Percentiles rank a stretch among this genome's conserved stretches.
Conservation (phyloP, 2,888 invertebrate species). For the Labia minor region DNA sequence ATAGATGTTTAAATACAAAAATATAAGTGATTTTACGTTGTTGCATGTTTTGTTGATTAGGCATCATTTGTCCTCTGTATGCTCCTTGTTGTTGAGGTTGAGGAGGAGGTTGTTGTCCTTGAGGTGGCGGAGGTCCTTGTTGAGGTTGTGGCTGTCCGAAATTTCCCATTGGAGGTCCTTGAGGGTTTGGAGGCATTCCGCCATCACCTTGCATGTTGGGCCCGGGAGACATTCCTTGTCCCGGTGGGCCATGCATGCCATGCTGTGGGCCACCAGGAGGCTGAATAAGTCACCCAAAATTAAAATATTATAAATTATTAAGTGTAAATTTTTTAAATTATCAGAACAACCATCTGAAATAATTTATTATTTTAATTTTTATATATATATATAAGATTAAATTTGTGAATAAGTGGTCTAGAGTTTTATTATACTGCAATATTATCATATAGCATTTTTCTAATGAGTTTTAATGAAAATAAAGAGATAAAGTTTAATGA, state of each 20-base stretch:
- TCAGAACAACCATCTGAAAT: too few relatives aligned
- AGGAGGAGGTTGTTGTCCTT: conserved; percentile 36
- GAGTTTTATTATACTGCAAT: too few relatives aligned
- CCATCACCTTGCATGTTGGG: conserved; percentile 29
- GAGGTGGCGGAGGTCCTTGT: conserved; percentile 23
- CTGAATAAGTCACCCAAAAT: too few relatives aligned
- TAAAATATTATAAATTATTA: too few relatives aligned
- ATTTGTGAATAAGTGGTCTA: too few relatives aligned
- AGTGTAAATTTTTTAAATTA: too few relatives aligned
- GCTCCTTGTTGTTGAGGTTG: conserved; percentile 29
- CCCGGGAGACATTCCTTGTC: conserved; percentile 31
- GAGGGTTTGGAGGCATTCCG: conserved; percentile 35
- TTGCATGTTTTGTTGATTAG: conserved; percentile 36
- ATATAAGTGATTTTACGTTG: conserved; percentile 31
- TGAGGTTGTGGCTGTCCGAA: conserved; percentile 33
- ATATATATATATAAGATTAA: too few relatives aligned
- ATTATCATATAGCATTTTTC: too few relatives aligned
- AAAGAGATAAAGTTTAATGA: too few relatives aligned
- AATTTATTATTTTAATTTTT: too few relatives aligned
- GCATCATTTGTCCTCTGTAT: conserved; percentile 48
- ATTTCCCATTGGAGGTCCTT: conserved; percentile 22
- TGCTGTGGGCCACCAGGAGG: conserved; percentile 43
- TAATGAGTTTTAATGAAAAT: too few relatives aligned
- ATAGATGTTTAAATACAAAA: background rate
- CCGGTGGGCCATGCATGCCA: conserved; percentile 37